These are phyloP conservation scores for Andrena haemorrhoa DNA, from an alignment of 2,888 invertebrate genomes.

Conservation along the genomic window DNA sequence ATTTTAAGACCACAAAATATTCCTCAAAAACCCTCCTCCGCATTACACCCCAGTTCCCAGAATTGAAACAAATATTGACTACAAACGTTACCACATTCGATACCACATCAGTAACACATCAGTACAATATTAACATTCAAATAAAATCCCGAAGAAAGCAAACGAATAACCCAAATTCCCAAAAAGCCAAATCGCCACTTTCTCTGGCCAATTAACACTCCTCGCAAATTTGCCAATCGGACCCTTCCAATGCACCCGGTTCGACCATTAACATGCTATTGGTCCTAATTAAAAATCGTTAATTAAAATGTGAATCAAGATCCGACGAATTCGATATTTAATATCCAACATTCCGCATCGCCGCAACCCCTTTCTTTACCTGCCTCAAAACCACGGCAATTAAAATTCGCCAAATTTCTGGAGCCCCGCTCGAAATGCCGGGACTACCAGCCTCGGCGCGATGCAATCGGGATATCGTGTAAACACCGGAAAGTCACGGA, in stretches of 20 bases:
- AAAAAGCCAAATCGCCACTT: too few species aligned
- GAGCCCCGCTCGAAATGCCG: conserved; percentile 5
- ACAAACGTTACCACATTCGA: too few species aligned
- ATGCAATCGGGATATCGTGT: conserved; percentile 12
- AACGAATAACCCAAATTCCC: too few species aligned
- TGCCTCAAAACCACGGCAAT: conserved; percentile 17
- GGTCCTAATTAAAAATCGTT: not conserved
- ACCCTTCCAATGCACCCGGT: not conserved
- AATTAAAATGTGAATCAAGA: not conserved
- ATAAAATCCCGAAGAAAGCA: too few species aligned
- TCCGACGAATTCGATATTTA: conserved; percentile 6
- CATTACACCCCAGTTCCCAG: too few species aligned
- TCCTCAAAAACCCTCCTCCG: too few species aligned
- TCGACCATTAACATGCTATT: not conserved
- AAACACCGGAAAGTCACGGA: not conserved
- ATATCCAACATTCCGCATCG: not conserved
- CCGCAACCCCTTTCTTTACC: conserved; percentile 18
- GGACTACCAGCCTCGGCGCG: not conserved
- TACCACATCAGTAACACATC: too few species aligned
- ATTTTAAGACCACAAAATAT: too few species aligned
- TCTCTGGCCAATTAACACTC: too few species aligned
- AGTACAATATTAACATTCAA: too few species aligned
- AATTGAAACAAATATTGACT: too few species aligned
- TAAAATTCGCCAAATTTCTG: conserved; percentile 41
- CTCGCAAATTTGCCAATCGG: too few species aligned